Conservation (phyloP, 1,140 invertebrate genomes). For the Drosophila sulfurigaster region DNA sequence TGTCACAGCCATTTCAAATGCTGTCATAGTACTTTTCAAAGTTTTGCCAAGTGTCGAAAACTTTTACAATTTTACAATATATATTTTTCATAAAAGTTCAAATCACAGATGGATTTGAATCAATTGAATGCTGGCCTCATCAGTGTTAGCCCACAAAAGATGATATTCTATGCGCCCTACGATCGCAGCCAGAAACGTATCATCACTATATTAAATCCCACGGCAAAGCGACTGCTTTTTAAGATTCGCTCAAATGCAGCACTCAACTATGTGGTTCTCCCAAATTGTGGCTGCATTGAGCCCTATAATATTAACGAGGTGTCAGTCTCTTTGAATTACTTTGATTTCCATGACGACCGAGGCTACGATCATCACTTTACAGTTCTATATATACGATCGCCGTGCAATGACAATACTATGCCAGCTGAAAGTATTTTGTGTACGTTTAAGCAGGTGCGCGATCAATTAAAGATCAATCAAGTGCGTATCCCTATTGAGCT, state of each 20-base stretch:
- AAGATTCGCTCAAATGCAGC: slow-evolving; percentile 52
- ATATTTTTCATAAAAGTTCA: slow-evolving; percentile 36
- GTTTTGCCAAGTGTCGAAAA: neutral
- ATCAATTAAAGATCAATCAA: neutral
- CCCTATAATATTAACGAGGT: slow-evolving; percentile 45
- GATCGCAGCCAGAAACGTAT: slow-evolving; percentile 40
- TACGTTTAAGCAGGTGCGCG: slow-evolving; percentile 22
- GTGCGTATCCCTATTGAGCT: slow-evolving; percentile 24
- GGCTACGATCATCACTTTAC: slow-evolving; percentile 42
- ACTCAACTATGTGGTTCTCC: slow-evolving; percentile 29
- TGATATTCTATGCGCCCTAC: slow-evolving; percentile 64
- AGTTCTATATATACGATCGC: slow-evolving; percentile 14
- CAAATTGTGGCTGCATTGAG: slow-evolving; percentile 33
- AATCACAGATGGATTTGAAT: neutral
- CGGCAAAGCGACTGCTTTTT: slow-evolving; percentile 19
- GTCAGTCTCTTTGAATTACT: slow-evolving; percentile 20
- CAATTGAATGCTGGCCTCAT: slow-evolving; percentile 18
- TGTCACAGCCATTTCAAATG: slow-evolving; percentile 53
- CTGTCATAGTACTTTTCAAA: neutral
- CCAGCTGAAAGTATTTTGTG: neutral
- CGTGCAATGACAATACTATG: neutral
- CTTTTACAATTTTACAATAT: neutral
- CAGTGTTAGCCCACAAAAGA: slow-evolving; percentile 35
- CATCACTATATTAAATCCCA: slow-evolving; percentile 56
- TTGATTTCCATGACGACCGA: slow-evolving; percentile 13